phyloP scores from a whole-genome alignment of 2,888 invertebrate genomes.

The Zhuqinia jingwanae region DNA sequence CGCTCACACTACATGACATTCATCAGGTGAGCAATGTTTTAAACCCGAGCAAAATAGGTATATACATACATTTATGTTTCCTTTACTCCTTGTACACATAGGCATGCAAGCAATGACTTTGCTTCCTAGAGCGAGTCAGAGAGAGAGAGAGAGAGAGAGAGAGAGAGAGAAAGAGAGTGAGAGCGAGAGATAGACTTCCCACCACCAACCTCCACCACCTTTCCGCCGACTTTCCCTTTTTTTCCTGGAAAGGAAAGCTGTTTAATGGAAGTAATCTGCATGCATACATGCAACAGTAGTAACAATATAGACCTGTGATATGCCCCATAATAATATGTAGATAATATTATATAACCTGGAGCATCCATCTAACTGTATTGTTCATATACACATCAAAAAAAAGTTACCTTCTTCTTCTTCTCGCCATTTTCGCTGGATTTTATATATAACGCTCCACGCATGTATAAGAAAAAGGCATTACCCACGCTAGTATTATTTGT shows the following conservation, averaged over 20 bases:
- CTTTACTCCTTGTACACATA: not conserved
- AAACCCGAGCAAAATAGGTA: not conserved
- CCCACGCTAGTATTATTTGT: slow-evolving; percentile 22
- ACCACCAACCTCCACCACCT: not conserved
- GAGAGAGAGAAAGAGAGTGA: too few relatives aligned
- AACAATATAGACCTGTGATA: too few relatives aligned
- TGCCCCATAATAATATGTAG: too few relatives aligned
- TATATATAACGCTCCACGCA: not conserved
- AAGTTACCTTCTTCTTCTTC: not conserved
- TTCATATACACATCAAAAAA: not conserved
- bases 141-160: too few relatives aligned
- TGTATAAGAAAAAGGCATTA: slow-evolving; percentile 2
- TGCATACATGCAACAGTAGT: not conserved
- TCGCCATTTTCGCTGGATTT: not conserved
- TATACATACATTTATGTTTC: not conserved
- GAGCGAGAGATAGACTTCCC: not conserved
- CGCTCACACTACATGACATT: not conserved
- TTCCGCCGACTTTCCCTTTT: not conserved
- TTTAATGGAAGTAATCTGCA: not conserved
- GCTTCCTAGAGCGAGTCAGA: too few relatives aligned
- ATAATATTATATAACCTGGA: not conserved
- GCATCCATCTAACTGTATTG: not conserved
- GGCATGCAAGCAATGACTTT: not conserved
- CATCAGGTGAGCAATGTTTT: slow-evolving; percentile 6
- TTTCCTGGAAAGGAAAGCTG: slow-evolving; percentile 6